phyloP scores from a whole-genome alignment of 2,113 vertebrate genomes.

The Cyprinus carpio region DNA sequence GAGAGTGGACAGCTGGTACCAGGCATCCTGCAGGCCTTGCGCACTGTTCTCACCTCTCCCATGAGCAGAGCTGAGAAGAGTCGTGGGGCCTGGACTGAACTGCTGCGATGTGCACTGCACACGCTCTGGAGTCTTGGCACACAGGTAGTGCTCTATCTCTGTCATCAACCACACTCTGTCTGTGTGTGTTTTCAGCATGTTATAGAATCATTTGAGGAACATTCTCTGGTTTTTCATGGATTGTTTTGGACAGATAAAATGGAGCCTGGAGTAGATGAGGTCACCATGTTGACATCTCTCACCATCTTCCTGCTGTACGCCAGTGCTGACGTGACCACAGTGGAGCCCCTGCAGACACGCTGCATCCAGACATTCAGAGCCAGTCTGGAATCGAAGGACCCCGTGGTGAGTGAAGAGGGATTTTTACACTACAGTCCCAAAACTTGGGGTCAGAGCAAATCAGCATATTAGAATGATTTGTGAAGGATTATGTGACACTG shows the following conservation, averaged over 20 bases:
- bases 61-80: conserved; percentile 91
- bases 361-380: conserved; percentile 82
- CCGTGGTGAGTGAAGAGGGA: conserved; percentile 72
- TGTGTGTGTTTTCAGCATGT: not conserved
- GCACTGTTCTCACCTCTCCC: conserved; percentile 81
- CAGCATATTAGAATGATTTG: not conserved
- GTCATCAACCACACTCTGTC: not conserved
- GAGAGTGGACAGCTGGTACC: conserved; percentile 68
- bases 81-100: conserved; percentile 79
- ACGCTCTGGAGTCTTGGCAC: conserved; percentile 83
- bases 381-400: conserved; percentile 83
- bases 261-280: conserved; percentile 73
- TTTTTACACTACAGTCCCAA: not conserved
- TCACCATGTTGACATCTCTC: conserved; percentile 83
- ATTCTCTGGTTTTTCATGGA: conserved; percentile 13
- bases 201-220: not conserved
- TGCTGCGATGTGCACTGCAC: conserved; percentile 82
- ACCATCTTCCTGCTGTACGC: conserved; percentile 85
- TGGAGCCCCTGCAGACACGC: conserved; percentile 77
- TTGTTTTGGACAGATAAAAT: conserved; percentile 47
- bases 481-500: no score
- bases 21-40: conserved; percentile 84
- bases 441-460: not conserved
- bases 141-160: conserved; percentile 65
- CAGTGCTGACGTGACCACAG: conserved; percentile 80